Conservation (phyloP, 2,797 vertebrate genomes). For the Hydrophis major region DNA sequence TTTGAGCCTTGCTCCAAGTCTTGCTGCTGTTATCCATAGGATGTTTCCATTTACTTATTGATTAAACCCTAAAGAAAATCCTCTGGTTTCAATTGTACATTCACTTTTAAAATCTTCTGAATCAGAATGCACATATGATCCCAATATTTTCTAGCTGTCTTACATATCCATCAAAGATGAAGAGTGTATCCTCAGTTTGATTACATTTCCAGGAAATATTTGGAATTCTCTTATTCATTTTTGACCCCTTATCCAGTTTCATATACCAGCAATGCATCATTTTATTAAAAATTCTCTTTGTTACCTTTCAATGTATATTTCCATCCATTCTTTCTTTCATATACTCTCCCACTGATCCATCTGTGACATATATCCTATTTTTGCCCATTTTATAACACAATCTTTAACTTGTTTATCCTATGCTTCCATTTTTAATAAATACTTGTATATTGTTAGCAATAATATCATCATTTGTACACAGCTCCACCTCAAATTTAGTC, state of each 20-base stretch:
- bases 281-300: background rate
- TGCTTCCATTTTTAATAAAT: background rate
- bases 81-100: background rate
- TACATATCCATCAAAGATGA: background rate
- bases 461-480: background rate
- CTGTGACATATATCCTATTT: background rate
- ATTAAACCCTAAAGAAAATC: background rate
- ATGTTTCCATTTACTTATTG: background rate
- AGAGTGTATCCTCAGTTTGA: background rate
- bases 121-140: background rate
- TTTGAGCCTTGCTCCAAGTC: background rate
- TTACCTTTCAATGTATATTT: background rate
- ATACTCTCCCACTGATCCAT: background rate
- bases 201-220: background rate
- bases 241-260: background rate
- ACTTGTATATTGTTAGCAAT: background rate
- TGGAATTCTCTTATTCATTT: background rate
- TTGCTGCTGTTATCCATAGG: background rate
- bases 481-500: background rate
- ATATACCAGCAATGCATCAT: background rate
- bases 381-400: background rate
- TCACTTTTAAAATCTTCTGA: background rate
- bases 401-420: background rate
- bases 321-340: background rate
- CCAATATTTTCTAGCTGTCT: background rate